A percentile compares a stretch with the other conserved stretches of the same genome.
Evolutionary conservation across 2,888 invertebrate genomes (phyloP).

Genomic region (Athalia rosae): DNA sequence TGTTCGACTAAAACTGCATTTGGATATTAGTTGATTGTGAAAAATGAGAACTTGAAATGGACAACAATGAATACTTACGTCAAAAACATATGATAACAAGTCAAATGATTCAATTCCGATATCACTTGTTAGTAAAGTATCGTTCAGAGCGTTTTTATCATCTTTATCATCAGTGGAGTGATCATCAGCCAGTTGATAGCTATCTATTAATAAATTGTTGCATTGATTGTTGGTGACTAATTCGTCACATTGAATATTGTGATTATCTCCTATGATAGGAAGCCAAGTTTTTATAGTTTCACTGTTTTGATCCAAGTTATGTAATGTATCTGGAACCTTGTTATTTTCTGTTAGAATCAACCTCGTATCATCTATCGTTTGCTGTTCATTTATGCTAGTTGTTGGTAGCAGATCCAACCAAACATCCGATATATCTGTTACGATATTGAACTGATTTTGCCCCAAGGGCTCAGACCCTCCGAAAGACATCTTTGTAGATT

Average conservation of each 20-base stretch:
- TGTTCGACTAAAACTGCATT: neutral
- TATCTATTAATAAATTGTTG: conserved; percentile 8
- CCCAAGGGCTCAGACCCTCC: conserved; percentile 20
- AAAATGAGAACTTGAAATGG: neutral
- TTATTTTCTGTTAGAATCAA: conserved; percentile 23
- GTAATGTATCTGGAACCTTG: neutral
- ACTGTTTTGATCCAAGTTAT: conserved; percentile 10
- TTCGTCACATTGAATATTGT: neutral
- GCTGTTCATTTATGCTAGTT: conserved; percentile 16
- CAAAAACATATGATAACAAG: conserved; percentile 69
- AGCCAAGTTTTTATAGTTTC: conserved; percentile 30
- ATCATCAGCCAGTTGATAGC: neutral
- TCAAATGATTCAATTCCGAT: conserved; percentile 66
- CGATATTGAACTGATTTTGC: conserved; percentile 32
- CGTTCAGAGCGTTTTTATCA: neutral
- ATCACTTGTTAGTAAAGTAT: conserved; percentile 4
- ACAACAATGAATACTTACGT: conserved; percentile 63
- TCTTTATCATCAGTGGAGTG: conserved; percentile 2
- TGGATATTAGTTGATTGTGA: neutral
- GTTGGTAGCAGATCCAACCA: conserved; percentile 14
- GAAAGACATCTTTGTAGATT: conserved; percentile 29
- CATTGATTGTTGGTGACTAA: neutral
- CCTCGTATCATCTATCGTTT: conserved; percentile 2
- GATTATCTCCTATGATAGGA: conserved; percentile 18
- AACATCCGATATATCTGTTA: conserved; percentile 27